Evolutionary conservation across 2,888 invertebrate genomes (phyloP), one percentile per base, ranked within the genome.

Genomic region (Drosophila mettleri): DNA sequence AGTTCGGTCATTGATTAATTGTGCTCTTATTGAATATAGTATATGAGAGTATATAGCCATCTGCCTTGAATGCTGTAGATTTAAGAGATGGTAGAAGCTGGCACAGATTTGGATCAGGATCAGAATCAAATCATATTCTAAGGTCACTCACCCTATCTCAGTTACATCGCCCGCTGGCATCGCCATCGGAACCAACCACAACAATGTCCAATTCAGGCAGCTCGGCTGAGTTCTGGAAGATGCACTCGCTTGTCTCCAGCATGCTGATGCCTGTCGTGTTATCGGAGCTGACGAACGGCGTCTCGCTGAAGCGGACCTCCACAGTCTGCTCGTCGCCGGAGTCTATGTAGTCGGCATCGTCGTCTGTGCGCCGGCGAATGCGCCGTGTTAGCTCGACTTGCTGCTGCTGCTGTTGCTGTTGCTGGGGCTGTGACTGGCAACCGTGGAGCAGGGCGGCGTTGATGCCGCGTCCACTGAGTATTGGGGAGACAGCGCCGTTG

Each of bases 261-360:
- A 86, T 79, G 59, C 91, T 91, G 46, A 88, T 84, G 33, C 85
- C 89, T 12, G 91, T 91, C 33, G 90, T 86, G 57, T 91, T 91
- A 52, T 91, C 91, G 24, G 91, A 91, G 70, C 91, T 92, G 57
- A 91, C 89, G 33, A 92, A 92, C 0, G 91, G 91, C 3, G 92
- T 92, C 60, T 92, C 92, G 24, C 80, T 89, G 72, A 91, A 91
- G 52, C 90, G 89, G 78, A 91, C 90, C 71, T 92, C 91, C 0
- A 91, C 86, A 1, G 91, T 91, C 41, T 91, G 89, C 65, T 92
- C 91, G 33, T 91, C 91, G 22, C 82, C 84, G 1, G 91, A 91
- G 52, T 91, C 90, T 9, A 84, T 74, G 45, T 90, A 91, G 38
- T 84, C 83, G 20, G 77, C 81, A 29, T 90, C 90, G 9, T 88